Evolutionary conservation across 2,888 invertebrate species (phyloP).

Genomic region (Andrena camellia): DNA sequence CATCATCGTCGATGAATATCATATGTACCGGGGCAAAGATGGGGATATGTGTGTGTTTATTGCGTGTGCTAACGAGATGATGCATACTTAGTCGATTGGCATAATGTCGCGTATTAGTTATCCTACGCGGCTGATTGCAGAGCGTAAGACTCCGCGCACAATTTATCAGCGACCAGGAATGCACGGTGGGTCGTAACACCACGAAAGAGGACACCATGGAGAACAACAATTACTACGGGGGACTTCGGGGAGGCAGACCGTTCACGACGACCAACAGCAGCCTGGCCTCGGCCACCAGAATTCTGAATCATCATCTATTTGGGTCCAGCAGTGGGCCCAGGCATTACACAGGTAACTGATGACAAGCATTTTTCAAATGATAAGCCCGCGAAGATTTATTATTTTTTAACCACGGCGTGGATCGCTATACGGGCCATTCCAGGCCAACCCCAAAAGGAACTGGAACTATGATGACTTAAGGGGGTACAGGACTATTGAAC

Average conservation of each 20-base stretch:
- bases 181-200: slow-evolving; percentile 61
- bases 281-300: slow-evolving; percentile 90
- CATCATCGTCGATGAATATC: background rate
- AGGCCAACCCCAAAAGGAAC: too few species aligned
- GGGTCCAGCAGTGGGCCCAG: slow-evolving; percentile 87
- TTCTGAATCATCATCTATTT: slow-evolving; percentile 91
- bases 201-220: slow-evolving; percentile 71
- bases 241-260: slow-evolving; percentile 84
- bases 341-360: slow-evolving; percentile 81
- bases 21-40: background rate
- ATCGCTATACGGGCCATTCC: too few species aligned
- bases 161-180: slow-evolving; percentile 79
- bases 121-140: slow-evolving; percentile 72
- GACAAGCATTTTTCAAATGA: background rate
- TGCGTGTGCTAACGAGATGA: slow-evolving; percentile 21
- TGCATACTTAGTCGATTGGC: background rate
- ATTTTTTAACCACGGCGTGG: too few species aligned
- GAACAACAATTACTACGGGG: slow-evolving; percentile 84
- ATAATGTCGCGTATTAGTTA: slow-evolving; percentile 50
- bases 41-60: slow-evolving; percentile 14
- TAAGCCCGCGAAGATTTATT: too few species aligned
- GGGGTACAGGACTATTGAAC: too few species aligned
- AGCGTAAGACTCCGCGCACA: slow-evolving; percentile 79
- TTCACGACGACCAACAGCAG: slow-evolving; percentile 88
- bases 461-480: too few species aligned